Base-by-base conservation (phyloP, 1,140 invertebrate species). In the Drosophila chauvacae region DNA sequence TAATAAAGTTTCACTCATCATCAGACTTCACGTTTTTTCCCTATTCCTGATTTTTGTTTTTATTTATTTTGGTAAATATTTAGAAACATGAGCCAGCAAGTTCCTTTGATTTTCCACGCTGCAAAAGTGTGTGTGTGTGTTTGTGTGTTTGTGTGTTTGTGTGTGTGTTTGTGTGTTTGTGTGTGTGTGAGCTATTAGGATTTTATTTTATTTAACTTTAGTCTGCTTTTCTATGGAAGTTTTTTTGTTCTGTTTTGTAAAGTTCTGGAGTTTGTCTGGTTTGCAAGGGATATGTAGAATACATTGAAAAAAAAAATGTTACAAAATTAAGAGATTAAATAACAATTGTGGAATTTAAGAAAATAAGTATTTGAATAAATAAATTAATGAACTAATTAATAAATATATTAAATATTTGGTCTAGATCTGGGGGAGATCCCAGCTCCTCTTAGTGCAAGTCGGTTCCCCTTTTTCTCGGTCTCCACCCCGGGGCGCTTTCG, bases 1-100 rank as follows among this genome's bases (percentile, higher is more conserved):
- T 86, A 87, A 82, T 82, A 79, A 86, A 87, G 79, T 84, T 84
- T 80, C 48, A 55, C 55, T 41, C 53, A 39, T 41, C 53, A 56
- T n/a, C 53, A 39, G 35, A n/a, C 48, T 51, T 30, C n/a, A 33
- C 10, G 9, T 58, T 58, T 53, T 28, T 53, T 23, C 4, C 9
- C 5, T 1, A 6, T 37, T 30, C 5, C 37, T 35, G 55, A 39
- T 45, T 51, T 37, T 47, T 37, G 30, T 55, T 66, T 77, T 47
- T 70, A 44, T 77, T 73, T 75, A 44, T 77, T 73, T 75, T 50
- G 41, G 72, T 84, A 84, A 80, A 84, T 61, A 84, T 84, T 84
- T 84, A 58, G 75, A 83, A 75, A 83, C 60, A 65, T 61, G 50
- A 78, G 44, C 45, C 63, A 69, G 51, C 55, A 48, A 69, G 57